Evolutionary conservation across 2,797 vertebrate species (phyloP).

Genomic region (Crenichthys baileyi): DNA sequence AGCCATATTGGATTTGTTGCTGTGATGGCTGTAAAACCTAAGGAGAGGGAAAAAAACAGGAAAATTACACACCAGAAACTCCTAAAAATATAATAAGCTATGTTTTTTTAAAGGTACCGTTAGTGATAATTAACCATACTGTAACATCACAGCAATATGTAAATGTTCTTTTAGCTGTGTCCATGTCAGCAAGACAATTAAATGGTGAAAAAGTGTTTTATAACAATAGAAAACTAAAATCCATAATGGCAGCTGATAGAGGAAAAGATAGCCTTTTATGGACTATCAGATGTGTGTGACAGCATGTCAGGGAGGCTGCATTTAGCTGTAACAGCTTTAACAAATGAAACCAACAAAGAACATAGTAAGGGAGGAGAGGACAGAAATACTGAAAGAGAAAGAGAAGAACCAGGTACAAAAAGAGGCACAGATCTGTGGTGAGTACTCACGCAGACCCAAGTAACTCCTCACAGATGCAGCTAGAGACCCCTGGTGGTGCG

Average conservation of each 20-base stretch:
- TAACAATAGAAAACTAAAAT: not conserved
- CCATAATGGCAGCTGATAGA: conserved; percentile 29
- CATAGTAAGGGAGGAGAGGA: conserved; percentile 32
- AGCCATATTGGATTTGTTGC: conserved; percentile 99
- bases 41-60: conserved; percentile 63
- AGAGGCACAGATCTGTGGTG: conserved; percentile 85
- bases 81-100: not conserved
- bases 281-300: conserved; percentile 7
- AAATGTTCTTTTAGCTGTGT: conserved; percentile 32
- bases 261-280: conserved; percentile 12
- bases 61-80: conserved; percentile 41
- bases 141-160: conserved; percentile 4
- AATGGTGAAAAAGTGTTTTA: not conserved
- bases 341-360: conserved; percentile 46
- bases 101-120: conserved; percentile 11
- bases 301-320: conserved; percentile 17
- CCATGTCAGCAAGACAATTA: conserved; percentile 15
- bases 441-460: conserved; percentile 98
- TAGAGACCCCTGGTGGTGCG: conserved; percentile 95
- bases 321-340: conserved; percentile 22
- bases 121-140: not conserved
- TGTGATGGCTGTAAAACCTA: conserved; percentile 99
- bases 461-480: conserved; percentile 98
- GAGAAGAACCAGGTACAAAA: conserved; percentile 34
- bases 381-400: conserved; percentile 33